phyloP scores from a whole-genome alignment of 2,113 vertebrate genomes.

The Philantomba maxwellii region DNA sequence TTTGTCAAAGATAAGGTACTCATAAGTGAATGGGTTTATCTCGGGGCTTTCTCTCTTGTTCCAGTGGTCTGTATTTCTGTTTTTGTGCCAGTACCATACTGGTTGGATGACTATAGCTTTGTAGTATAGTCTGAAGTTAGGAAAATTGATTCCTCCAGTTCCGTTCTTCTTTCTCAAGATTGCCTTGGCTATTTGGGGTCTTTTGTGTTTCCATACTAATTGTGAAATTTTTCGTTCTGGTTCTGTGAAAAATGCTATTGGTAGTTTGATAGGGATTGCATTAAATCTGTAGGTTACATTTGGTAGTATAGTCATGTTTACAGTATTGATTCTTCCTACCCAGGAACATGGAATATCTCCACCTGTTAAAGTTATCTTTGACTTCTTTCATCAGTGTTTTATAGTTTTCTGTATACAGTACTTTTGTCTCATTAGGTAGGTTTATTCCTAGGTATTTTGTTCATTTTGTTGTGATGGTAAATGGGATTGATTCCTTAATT shows the following conservation, averaged over 20 bases:
- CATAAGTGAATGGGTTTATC: not conserved
- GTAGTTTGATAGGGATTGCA: not conserved
- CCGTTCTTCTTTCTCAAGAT: not conserved
- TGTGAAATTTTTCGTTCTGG: not conserved
- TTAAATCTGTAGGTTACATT: not conserved
- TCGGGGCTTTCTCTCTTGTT: not conserved
- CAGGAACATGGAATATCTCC: not conserved
- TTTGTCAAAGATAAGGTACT: not conserved
- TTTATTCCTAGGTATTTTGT: not conserved
- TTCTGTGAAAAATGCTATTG: not conserved
- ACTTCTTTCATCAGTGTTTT: not conserved
- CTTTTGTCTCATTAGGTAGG: not conserved
- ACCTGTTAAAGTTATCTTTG: not conserved
- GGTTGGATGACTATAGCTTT: not conserved
- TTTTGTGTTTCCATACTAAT: not conserved
- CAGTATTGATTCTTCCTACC: not conserved
- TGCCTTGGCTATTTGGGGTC: not conserved
- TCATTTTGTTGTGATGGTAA: not conserved
- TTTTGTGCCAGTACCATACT: not conserved
- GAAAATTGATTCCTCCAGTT: not conserved
- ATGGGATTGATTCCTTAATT: not conserved
- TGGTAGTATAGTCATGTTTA: not conserved
- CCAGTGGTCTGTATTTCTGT: not conserved
- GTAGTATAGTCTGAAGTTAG: not conserved
- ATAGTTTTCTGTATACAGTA: not conserved